Evolutionary conservation across 2,888 invertebrate genomes (phyloP).

Genomic region (Brenthis ino): DNA sequence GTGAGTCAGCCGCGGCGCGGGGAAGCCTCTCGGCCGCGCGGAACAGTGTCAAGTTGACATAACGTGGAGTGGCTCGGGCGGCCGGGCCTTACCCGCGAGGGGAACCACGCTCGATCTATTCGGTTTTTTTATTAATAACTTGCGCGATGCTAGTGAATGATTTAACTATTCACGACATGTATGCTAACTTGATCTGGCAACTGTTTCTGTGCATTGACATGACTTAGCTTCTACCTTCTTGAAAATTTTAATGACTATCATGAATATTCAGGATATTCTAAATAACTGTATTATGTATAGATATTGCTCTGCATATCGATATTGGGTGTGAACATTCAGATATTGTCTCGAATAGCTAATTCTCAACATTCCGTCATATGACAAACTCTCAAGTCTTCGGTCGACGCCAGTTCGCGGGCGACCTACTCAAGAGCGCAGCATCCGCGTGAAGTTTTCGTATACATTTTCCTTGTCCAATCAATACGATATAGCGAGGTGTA

Average conservation of each 20-base stretch:
- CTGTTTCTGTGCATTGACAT: too few relatives aligned
- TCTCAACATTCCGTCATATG: too few relatives aligned
- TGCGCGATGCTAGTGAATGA: background rate
- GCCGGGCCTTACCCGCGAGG: conserved; percentile 18
- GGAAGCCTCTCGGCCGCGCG: conserved; percentile 15
- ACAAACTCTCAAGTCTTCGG: background rate
- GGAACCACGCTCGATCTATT: background rate
- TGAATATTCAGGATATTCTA: too few relatives aligned
- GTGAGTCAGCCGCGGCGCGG: conserved; percentile 6
- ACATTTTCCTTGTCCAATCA: conserved; percentile 18
- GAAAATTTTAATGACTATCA: too few relatives aligned
- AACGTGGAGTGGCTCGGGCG: conserved; percentile 19
- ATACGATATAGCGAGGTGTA: background rate
- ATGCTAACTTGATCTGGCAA: too few relatives aligned
- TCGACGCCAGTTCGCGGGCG: background rate
- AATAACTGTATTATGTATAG: too few relatives aligned
- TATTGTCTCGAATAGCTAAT: too few relatives aligned
- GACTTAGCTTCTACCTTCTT: too few relatives aligned
- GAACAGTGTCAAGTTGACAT: conserved; percentile 14
- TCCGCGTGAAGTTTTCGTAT: conserved; percentile 13
- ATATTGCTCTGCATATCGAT: too few relatives aligned
- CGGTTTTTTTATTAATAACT: background rate
- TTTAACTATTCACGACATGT: too few relatives aligned
- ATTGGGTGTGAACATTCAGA: too few relatives aligned
- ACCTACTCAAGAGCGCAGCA: background rate